These are phyloP conservation scores for Drosophila funebris DNA, from an alignment of 1,140 invertebrate genomes.

Conservation along the genomic window DNA sequence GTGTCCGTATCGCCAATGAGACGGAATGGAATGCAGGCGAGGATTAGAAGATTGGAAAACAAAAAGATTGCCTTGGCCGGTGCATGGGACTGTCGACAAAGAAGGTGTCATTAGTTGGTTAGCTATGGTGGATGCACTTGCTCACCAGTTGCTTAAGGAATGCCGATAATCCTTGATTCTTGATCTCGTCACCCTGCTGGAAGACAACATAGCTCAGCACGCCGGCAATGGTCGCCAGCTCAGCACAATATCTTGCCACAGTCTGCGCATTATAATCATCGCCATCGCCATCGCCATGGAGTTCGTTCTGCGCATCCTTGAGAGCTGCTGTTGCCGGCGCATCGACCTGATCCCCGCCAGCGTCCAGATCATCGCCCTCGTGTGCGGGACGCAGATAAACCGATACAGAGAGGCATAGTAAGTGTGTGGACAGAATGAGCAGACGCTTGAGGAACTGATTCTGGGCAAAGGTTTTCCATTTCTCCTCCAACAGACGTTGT, in stretches of 20 bases:
- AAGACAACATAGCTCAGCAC: conserved; percentile 95
- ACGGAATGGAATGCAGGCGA: conserved; percentile 96
- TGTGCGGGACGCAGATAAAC: conserved; percentile 93
- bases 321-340: conserved; percentile 40
- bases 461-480: conserved; percentile 99
- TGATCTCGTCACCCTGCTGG: conserved; percentile 96
- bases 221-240: conserved; percentile 92
- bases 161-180: conserved; percentile 94
- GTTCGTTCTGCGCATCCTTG: background rate
- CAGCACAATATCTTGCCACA: conserved; percentile 89
- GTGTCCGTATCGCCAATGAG: conserved; percentile 89
- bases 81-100: conserved; percentile 90
- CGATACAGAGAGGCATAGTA: conserved; percentile 94
- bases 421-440: conserved; percentile 93
- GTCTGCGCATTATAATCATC: conserved; percentile 83
- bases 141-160: conserved; percentile 97
- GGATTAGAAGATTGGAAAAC: conserved; percentile 95
- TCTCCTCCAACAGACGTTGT: conserved; percentile 97
- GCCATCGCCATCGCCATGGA: background rate
- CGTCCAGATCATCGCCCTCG: conserved; percentile 75
- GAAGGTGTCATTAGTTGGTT: conserved; percentile 21
- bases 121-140: background rate
- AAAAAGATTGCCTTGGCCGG: conserved; percentile 97
- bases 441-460: conserved; percentile 96
- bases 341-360: background rate